Percentiles rank a stretch among this genome's conserved stretches.
phyloP scores from a whole-genome alignment of 92 coral and sea anemone species.

The Paramuricea clavata region DNA sequence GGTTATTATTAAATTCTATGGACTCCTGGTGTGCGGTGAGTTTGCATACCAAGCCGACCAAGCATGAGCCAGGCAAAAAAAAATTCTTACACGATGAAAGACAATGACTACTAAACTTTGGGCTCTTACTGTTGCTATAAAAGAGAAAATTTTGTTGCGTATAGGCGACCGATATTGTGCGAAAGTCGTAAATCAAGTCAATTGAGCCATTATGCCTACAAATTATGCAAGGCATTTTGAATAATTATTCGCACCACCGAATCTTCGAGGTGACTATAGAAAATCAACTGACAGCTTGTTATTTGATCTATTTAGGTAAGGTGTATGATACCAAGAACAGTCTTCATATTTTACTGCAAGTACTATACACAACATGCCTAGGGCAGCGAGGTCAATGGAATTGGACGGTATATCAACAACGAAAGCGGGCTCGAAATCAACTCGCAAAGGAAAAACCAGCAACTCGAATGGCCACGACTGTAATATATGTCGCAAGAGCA shows the following conservation, averaged over 20 bases:
- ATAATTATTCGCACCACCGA: slow-evolving; percentile 8
- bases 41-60: not conserved
- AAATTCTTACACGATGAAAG: not conserved
- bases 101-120: not conserved
- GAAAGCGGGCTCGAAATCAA: not conserved
- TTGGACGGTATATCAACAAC: not conserved
- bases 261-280: not conserved
- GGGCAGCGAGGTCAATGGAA: not conserved
- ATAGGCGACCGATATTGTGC: not conserved
- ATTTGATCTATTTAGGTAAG: not conserved
- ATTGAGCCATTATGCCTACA: not conserved
- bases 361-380: slow-evolving; percentile 17
- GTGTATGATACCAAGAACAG: not conserved
- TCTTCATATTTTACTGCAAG: too few species aligned
- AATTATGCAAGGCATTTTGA: slow-evolving; percentile 14
- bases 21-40: not conserved
- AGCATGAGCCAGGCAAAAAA: not conserved
- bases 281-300: not conserved
- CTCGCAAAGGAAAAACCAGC: not conserved
- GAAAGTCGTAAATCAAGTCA: slow-evolving; percentile 21
- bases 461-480: slow-evolving; percentile 38
- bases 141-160: not conserved
- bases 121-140: not conserved
- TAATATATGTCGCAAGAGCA: slow-evolving; percentile 36
- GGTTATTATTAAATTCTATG: not conserved